phyloP scores from a whole-genome alignment of 1,140 invertebrate species.

The Parasteatoda tepidariorum region DNA sequence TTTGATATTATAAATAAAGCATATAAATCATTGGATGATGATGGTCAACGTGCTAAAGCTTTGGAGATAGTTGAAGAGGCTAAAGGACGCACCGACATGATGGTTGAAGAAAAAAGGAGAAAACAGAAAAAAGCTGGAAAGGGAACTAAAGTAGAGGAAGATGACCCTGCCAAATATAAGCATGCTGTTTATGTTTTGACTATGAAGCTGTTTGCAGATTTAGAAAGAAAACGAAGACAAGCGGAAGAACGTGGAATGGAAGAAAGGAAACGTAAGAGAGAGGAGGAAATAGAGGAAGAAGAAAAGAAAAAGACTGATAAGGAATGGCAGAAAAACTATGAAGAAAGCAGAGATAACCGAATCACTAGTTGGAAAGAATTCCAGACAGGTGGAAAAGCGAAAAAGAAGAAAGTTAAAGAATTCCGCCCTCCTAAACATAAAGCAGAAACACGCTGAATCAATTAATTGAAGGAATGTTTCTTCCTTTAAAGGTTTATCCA shows the following conservation, averaged over 20 bases:
- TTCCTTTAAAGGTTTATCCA: not conserved
- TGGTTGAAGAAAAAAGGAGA: slow-evolving; percentile 94
- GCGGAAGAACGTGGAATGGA: slow-evolving; percentile 90
- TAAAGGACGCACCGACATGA: slow-evolving; percentile 90
- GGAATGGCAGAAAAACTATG: slow-evolving; percentile 98
- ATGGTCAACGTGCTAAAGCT: slow-evolving; percentile 92
- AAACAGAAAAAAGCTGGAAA: slow-evolving; percentile 95
- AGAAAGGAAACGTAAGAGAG: slow-evolving; percentile 92
- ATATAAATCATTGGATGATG: slow-evolving; percentile 96
- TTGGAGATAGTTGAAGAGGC: slow-evolving; percentile 98
- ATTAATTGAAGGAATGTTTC: not conserved
- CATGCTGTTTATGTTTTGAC: slow-evolving; percentile 97
- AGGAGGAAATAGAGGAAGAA: slow-evolving; percentile 92
- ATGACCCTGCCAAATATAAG: slow-evolving; percentile 89
- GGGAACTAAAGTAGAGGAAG: slow-evolving; percentile 86
- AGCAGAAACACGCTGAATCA: slow-evolving; percentile 84
- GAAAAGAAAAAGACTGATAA: slow-evolving; percentile 88
- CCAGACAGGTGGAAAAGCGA: slow-evolving; percentile 76
- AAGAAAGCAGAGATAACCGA: slow-evolving; percentile 84
- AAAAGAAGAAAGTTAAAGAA: slow-evolving; percentile 78
- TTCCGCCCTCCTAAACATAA: slow-evolving; percentile 97
- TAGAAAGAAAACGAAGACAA: slow-evolving; percentile 86
- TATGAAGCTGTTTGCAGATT: slow-evolving; percentile 98
- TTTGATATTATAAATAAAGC: slow-evolving; percentile 89
- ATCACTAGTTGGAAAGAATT: slow-evolving; percentile 97